Percentiles rank a stretch among this genome's conserved stretches.
These are phyloP conservation scores for Etheostoma spectabile DNA, from an alignment of 2,113 vertebrate species.

Conservation along the genomic window DNA sequence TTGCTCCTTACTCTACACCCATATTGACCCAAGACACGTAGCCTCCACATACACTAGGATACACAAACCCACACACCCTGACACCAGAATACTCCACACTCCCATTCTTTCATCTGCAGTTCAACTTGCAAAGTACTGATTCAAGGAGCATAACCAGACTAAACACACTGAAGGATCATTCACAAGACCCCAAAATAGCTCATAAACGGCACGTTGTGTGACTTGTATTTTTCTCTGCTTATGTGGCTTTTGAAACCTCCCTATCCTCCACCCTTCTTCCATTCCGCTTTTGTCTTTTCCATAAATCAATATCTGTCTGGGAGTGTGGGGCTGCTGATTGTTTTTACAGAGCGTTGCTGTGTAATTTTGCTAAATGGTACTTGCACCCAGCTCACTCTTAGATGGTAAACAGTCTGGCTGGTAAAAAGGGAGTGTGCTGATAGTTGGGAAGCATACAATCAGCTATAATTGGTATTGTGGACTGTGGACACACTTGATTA, in stretches of 20 bases:
- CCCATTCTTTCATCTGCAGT: conserved; percentile 41
- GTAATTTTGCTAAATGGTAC: conserved; percentile 83
- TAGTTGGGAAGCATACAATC: conserved; percentile 68
- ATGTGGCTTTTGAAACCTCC: conserved; percentile 59
- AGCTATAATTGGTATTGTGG: conserved; percentile 76
- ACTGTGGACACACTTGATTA: conserved; percentile 46
- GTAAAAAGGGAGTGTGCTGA: conserved; percentile 71
- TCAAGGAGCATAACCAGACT: conserved; percentile 58
- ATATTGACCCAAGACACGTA: conserved; percentile 42
- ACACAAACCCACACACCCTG: conserved; percentile 39
- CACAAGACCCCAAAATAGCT: conserved; percentile 50
- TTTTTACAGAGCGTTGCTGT: conserved; percentile 79
- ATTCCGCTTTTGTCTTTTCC: conserved; percentile 65
- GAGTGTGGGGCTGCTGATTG: conserved; percentile 74
- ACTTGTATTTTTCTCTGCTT: conserved; percentile 19
- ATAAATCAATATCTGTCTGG: conserved; percentile 77
- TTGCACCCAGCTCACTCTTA: conserved; percentile 68
- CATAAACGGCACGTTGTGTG: conserved; percentile 53
- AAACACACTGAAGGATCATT: conserved; percentile 53
- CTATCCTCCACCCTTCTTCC: conserved; percentile 50
- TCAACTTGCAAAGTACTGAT: conserved; percentile 34
- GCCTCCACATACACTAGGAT: conserved; percentile 2
- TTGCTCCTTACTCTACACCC: conserved; percentile 16
- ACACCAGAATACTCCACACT: conserved; percentile 45
- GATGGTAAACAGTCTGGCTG: conserved; percentile 79